Conservation (phyloP, 2,113 vertebrate species). For the Strix uralensis region DNA sequence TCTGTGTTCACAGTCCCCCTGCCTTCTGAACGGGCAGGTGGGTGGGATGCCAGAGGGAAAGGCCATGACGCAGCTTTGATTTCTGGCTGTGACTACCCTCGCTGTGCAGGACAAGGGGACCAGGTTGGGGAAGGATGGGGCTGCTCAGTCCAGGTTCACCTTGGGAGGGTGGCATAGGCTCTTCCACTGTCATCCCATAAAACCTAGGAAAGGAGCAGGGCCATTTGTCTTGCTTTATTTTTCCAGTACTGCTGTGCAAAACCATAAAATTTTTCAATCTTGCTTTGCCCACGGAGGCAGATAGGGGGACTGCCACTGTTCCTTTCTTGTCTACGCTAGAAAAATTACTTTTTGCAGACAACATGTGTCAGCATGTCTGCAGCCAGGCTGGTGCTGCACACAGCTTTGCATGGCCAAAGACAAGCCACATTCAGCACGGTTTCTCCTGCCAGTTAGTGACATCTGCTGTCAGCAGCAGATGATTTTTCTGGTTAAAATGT, state of each 20-base stretch:
- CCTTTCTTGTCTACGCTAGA: not conserved
- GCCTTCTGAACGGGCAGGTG: not conserved
- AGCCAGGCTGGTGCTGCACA: not conserved
- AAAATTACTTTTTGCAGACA: constrained; percentile 21
- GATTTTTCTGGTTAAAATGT: not conserved
- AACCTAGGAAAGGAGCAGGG: not conserved
- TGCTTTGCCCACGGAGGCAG: not conserved
- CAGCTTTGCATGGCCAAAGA: not conserved
- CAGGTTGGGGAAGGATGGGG: not conserved
- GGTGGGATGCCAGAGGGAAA: not conserved
- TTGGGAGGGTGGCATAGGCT: not conserved
- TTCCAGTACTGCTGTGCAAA: not conserved
- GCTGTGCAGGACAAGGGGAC: rapidly evolving
- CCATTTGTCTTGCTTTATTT: not conserved
- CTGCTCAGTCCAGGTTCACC: not conserved
- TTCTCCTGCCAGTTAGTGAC: not conserved
- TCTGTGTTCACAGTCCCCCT: rapidly evolving
- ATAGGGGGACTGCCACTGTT: not conserved
- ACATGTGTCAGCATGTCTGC: not conserved
- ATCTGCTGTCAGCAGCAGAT: not conserved
- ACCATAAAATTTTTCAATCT: not conserved
- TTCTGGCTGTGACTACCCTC: not conserved
- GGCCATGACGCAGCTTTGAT: not conserved
- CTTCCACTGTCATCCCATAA: not conserved
- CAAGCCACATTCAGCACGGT: not conserved